Evolutionary conservation across 2,797 vertebrate species (phyloP).

Genomic region (Scyliorhinus canicula): DNA sequence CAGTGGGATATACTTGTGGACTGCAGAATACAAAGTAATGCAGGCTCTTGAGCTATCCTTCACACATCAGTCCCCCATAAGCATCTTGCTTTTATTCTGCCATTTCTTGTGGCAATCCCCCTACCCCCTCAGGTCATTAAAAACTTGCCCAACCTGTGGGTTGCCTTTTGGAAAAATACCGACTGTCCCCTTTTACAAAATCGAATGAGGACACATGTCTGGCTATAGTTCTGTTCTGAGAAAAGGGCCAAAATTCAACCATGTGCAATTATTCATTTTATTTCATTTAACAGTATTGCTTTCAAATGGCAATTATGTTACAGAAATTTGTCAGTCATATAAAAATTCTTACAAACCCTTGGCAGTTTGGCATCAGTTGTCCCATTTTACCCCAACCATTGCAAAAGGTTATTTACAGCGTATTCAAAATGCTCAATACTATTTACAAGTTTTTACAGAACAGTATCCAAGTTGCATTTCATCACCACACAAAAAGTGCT

Average conservation of each 20-base stretch:
- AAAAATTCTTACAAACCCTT: conserved; percentile 26
- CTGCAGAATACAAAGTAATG: too few species aligned
- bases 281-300: neutral
- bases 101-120: too few species aligned
- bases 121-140: too few species aligned
- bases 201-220: too few species aligned
- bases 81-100: too few species aligned
- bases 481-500: neutral
- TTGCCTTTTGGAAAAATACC: too few species aligned
- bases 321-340: neutral
- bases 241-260: neutral
- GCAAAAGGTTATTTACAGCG: conserved; percentile 92
- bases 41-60: too few species aligned
- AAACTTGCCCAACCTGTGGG: too few species aligned
- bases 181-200: too few species aligned
- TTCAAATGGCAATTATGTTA: neutral
- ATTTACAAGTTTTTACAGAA: conserved; percentile 53
- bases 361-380: neutral
- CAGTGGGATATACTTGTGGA: too few species aligned
- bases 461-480: conserved; percentile 45
- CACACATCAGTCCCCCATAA: too few species aligned
- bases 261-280: conserved; percentile 15
- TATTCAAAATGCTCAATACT: conserved; percentile 90
- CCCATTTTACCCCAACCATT: conserved; percentile 70
- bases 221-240: neutral